Evolutionary conservation across 2,113 vertebrate species (phyloP).

Genomic region (Ancistrus triradiatus): DNA sequence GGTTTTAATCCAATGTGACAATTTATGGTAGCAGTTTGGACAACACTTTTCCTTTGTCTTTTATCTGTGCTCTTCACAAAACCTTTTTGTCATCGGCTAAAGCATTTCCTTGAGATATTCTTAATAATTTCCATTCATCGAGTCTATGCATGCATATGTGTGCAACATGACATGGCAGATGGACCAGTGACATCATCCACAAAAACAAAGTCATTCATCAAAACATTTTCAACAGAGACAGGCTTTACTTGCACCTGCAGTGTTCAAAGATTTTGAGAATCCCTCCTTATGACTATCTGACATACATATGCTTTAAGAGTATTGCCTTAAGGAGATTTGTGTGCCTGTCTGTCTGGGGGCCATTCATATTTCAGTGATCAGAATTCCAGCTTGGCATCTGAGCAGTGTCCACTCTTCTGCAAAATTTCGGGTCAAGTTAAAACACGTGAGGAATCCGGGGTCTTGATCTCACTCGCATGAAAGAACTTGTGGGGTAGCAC

Average conservation of each 20-base stretch:
- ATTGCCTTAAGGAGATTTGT: background rate
- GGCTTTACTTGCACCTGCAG: background rate
- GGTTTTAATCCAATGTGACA: background rate
- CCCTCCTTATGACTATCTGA: background rate
- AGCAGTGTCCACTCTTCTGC: background rate
- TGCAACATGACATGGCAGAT: background rate
- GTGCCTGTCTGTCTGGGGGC: background rate
- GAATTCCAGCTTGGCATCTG: background rate
- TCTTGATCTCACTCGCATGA: background rate
- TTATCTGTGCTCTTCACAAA: background rate
- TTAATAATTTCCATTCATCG: background rate
- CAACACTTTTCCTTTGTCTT: background rate
- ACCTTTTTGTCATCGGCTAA: background rate
- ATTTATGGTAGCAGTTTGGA: background rate
- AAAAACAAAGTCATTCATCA: conserved; percentile 1
- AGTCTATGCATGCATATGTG: background rate
- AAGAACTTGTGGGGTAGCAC: background rate
- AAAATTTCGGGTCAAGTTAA: background rate
- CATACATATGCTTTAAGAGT: background rate
- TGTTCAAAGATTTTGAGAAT: background rate
- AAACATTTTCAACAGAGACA: background rate
- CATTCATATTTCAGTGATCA: background rate
- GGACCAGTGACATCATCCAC: background rate
- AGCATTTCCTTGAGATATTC: background rate
- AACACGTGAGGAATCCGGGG: background rate